Percentiles rank a stretch among this genome's conserved stretches.
phyloP scores from a whole-genome alignment of 53 echinoderm and acorn worm genomes.

The Antedon mediterranea region DNA sequence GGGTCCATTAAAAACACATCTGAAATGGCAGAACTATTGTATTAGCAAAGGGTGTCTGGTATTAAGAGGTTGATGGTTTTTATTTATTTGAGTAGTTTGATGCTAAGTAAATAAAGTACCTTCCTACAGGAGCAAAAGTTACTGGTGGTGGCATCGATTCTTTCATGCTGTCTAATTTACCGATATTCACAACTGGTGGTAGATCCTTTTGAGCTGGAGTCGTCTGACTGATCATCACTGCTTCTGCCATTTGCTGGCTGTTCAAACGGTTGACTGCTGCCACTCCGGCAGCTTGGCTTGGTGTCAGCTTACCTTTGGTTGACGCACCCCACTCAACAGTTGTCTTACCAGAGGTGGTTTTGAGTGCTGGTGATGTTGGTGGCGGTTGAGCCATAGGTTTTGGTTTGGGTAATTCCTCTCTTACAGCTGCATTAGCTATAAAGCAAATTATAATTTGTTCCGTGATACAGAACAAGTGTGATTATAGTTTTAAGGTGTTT shows the following conservation, averaged over 20 bases:
- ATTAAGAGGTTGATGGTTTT: too few species aligned
- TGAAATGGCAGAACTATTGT: not conserved
- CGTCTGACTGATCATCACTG: slow-evolving; percentile 3
- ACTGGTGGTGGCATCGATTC: slow-evolving; percentile 63
- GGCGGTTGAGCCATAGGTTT: not conserved
- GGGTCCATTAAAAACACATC: too few species aligned
- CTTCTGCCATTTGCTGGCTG: slow-evolving; percentile 7
- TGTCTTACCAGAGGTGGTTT: slow-evolving; percentile 44
- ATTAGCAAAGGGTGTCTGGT: too few species aligned
- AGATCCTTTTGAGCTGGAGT: slow-evolving; percentile 12
- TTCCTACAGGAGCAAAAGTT: slow-evolving; percentile 68
- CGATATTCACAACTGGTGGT: slow-evolving; percentile 83
- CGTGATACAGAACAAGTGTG: too few species aligned
- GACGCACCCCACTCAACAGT: slow-evolving; percentile 70
- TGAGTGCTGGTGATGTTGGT: slow-evolving; percentile 3
- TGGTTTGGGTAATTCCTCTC: not conserved
- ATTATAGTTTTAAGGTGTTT: too few species aligned
- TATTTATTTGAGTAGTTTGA: not conserved
- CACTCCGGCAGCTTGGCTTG: slow-evolving; percentile 29
- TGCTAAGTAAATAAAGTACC: slow-evolving; percentile 29
- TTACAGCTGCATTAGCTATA: not conserved
- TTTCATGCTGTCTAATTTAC: slow-evolving; percentile 68
- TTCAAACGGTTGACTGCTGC: slow-evolving; percentile 34
- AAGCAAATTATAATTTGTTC: too few species aligned
- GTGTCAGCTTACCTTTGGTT: not conserved